Evolutionary conservation across 2,888 invertebrate species (phyloP).

Genomic region (Conus canariensis): DNA sequence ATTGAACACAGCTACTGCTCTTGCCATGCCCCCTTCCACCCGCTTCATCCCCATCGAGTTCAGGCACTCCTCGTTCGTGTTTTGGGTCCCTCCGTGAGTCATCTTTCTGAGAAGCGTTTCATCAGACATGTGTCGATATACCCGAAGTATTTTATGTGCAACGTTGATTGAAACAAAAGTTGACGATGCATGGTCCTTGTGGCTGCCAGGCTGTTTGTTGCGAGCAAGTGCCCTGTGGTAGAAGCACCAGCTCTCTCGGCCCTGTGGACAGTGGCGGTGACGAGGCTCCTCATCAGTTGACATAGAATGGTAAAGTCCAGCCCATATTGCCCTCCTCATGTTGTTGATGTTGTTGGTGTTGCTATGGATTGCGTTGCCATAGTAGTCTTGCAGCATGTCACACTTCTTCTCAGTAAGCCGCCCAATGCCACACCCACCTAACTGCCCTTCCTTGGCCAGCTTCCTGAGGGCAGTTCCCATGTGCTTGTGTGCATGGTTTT

Average conservation of each 20-base stretch:
- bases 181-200: neutral
- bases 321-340: constrained; percentile 15
- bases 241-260: neutral
- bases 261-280: neutral
- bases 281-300: constrained; percentile 25
- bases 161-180: neutral
- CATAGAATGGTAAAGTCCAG: constrained; percentile 4
- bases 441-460: constrained; percentile 19
- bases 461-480: constrained; percentile 31
- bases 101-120: neutral
- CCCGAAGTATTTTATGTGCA: neutral
- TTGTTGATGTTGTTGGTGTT: neutral
- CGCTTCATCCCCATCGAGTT: neutral
- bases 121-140: constrained; percentile 4
- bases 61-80: constrained; percentile 28
- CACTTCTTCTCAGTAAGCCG: constrained; percentile 25
- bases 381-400: neutral
- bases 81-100: constrained; percentile 14
- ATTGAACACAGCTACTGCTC: neutral
- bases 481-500: constrained; percentile 20
- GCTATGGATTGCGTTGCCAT: neutral
- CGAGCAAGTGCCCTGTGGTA: neutral
- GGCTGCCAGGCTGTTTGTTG: neutral
- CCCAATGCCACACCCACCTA: constrained; percentile 11
- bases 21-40: neutral